Base-by-base conservation (phyloP, 2,888 invertebrate genomes). In the Trichopria drosophilae region DNA sequence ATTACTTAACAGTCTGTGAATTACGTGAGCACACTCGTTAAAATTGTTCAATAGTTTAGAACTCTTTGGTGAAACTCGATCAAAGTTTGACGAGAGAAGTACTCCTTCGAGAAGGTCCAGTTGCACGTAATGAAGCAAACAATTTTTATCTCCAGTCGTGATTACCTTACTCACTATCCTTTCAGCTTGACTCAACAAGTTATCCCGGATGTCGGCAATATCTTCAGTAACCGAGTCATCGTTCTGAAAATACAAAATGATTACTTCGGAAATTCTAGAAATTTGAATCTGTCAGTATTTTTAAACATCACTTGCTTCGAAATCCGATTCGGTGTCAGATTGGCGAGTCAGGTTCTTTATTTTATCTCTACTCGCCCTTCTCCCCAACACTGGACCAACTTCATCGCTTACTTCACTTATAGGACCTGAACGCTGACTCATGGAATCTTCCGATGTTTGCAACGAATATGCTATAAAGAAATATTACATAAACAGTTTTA, bases 271-370 rank as follows among this genome's bases (percentile, higher is more conserved):
- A 9, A 9, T 26, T 24, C 0, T 18, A 16, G 12, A 35, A 15
- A 2, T 13, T 42, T 6, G 3, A 43, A 26, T 41, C 29, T 4
- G 10, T 26, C 18, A 31, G n/a, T 10, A 19, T 20, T 47, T 26
- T 16, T 24, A 13, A 10, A 15, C 10, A 9, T 26, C 13, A 43
- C 40, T 45, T 62, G 81, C 83, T 54, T 88, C 88, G 79, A 87
- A 85, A 71, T 90, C 90, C 0, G 87, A 87, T 59, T 86, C 87
- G 0, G 87, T 87, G 4, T 87, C 87, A 13, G 85, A 84, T 16
- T 9, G 0, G 85, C 85, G 51, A 84, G 64, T 57, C 2, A 77
- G 74, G 53, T 71, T 76, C 50, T 75, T 78, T 32, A 75, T 77
- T 51, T 70, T 74, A 62, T 85, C 84, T 51, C 84, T 76, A 15